Evolutionary conservation across 2,888 invertebrate genomes (phyloP), one percentile per base, ranked within the genome.

Genomic region (Lochmaea capreae): DNA sequence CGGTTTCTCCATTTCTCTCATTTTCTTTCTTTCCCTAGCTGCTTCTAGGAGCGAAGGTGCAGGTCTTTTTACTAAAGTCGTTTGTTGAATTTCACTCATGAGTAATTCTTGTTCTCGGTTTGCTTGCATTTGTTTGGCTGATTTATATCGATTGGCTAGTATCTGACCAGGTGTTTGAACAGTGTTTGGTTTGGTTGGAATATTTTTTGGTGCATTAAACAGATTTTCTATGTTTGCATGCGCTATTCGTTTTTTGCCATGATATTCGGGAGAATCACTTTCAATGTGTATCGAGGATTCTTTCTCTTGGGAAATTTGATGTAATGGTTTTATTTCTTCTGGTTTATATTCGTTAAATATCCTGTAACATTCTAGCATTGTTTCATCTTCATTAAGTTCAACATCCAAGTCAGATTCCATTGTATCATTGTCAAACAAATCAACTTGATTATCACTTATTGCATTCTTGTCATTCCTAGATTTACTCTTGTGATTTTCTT

Each of bases 301-400:
- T 74, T 43, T 83, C 82, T 54, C 18, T 43, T 10, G 18, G 16
- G 62, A 1, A 52, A 52, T 42, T 16, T 70, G 42, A 26, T 16
- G 18, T 63, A 54, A 18, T 26, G 46, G 43, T 22, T n/a, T 11
- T 26, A 46, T 11, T 46, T 54, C 33, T 2, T 76, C 62, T 46
- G 91, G 90, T 72, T 91, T 91, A 87, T 93, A 92, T 87, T 95
- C 94, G 86, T 95, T 94, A 87, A 95, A 97, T 81, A 97, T 96
- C 88, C 91, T 92, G 83, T 94, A 92, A 86, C 97, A 97, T 87
- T 97, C 95, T 67, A 80, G 75, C 78, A 85, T 78, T n/a, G 84
- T 85, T 81, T 93, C 91, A 82, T 93, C 92, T 74, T 95, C 92
- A 62, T 83, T 81, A 78, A 93, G 91, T 8, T 93, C 91, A 5